Base-by-base conservation (phyloP, 2,113 vertebrate species). In the Pterocles gutturalis region DNA sequence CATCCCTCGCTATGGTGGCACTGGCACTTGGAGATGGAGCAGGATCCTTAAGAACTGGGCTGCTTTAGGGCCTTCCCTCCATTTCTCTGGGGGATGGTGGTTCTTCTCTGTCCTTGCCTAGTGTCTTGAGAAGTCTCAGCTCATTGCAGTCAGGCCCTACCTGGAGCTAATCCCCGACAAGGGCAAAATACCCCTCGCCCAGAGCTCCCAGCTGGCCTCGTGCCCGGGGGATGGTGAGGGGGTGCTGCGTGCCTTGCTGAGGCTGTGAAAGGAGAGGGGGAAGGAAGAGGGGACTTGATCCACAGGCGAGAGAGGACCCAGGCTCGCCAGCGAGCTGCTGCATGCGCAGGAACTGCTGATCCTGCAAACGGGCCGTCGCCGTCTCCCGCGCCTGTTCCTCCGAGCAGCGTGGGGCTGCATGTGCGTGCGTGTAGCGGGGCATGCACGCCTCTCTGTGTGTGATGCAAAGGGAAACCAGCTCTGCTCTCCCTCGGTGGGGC, bases 231-330 rank as follows among this genome's bases (percentile, higher is more conserved):
- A 54, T 1, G 5, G 6, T 17, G 73, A 31, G 22, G 77, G 24
- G 79, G 24, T 41, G 62, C 48, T 73, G 14, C 17, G 53, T 51
- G 24, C 41, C 49, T 73, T 83, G 61, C n/a, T 0, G 26, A 28
- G 33, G 53, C 65, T 78, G 41, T 67, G 12, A 51, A 54, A 67
- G 43, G 51, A 53, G 48, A 67, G 25, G 8, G 26, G 38, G 41
- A 62, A 83, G 53, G 62, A 51, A 57, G 24, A 54, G 11, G 28
- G 62, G 36, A 22, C 24, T 17, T 45, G 25, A 71, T 34, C 41
- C 0, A 0, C 13, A 34, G 38, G 34, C 0, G 4, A 38, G 11
- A 73, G 15, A 60, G 34, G 31, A 25, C 33, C 21, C 1, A 0
- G 20, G 38, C 62, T 83, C 17, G 2, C 36, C 48, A 25, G 34